A percentile compares a stretch with the other conserved stretches of the same genome.
phyloP scores from a whole-genome alignment of 2,797 vertebrate genomes.

The Tragopan temminckii region DNA sequence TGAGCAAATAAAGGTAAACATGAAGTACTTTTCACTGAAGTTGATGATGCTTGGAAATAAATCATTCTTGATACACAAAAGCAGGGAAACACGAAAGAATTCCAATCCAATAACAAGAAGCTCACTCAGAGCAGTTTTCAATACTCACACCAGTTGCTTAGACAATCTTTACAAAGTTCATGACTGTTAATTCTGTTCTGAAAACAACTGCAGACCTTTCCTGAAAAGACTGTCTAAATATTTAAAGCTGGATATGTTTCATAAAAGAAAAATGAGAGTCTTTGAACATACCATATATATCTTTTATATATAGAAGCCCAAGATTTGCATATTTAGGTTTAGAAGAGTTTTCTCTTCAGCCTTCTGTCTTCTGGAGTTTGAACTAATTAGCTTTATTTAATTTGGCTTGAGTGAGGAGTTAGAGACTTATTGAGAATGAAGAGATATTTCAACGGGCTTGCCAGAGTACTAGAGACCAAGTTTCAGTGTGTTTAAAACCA shows the following conservation, averaged over 20 bases:
- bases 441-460: not conserved
- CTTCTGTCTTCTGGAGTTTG: not conserved
- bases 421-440: not conserved
- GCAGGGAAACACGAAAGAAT: not conserved
- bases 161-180: not conserved
- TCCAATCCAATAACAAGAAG: not conserved
- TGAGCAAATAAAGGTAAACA: constrained; percentile 34
- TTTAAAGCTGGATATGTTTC: not conserved
- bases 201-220: not conserved
- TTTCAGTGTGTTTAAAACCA: not conserved
- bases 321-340: not conserved
- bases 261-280: not conserved
- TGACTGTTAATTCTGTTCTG: not conserved
- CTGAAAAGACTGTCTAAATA: not conserved
- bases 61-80: not conserved
- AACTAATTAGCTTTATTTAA: not conserved
- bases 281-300: not conserved
- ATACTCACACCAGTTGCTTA: not conserved
- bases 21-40: not conserved
- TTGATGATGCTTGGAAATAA: not conserved
- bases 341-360: not conserved
- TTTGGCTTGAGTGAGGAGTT: not conserved
- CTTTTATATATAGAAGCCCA: not conserved
- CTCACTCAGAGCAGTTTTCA: not conserved
- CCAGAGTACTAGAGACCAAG: not conserved